Base-by-base conservation (phyloP, 2,113 vertebrate species). In the Marcusenius ussheri region DNA sequence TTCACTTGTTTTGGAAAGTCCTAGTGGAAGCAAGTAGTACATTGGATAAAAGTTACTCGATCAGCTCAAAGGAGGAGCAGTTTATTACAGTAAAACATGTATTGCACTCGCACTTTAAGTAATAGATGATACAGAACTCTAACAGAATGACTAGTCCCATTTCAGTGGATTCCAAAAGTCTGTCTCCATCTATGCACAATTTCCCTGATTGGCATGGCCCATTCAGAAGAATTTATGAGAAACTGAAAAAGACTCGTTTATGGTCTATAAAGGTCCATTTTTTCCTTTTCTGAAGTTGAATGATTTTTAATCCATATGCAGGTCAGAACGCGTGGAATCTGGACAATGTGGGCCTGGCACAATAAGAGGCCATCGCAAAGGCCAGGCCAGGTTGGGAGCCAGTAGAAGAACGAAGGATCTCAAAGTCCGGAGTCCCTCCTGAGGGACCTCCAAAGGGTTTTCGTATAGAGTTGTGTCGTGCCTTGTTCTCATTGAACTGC, bases 241-340 rank as follows among this genome's bases (percentile, higher is more conserved):
- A 62, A 51, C 46, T 50, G 58, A 90, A 77, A 77, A 51, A 45
- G 46, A 27, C 27, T 35, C 45, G 50, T 56, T 66, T 70, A 49
- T 70, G 21, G n/a, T 70, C 49, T 45, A 53, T 89, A 21, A 51
- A 89, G 88, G 88, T 89, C 58, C 62, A 53, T 50, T 70, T 89
- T 85, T 88, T 39, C 62, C 42, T 62, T 83, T 42, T 90, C 39
- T 6, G 58, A 31, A 31, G 83, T 17, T 89, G n/a, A 46, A 88
- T 62, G 45, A 89, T 91, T 74, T 77, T 53, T 80, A 88, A 89
- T 89, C 83, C 90, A 88, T 88, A 90, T 91, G 89, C 70, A 83
- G 46, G n/a, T 21, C 11, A 88, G 87, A 88, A 91, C 88, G 45
- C n/a, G n/a, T 77, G 80, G 87, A 88, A 90, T 91, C 58, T 86